phyloP scores from a whole-genome alignment of 2,797 vertebrate species.

The Orestias chungarensis region DNA sequence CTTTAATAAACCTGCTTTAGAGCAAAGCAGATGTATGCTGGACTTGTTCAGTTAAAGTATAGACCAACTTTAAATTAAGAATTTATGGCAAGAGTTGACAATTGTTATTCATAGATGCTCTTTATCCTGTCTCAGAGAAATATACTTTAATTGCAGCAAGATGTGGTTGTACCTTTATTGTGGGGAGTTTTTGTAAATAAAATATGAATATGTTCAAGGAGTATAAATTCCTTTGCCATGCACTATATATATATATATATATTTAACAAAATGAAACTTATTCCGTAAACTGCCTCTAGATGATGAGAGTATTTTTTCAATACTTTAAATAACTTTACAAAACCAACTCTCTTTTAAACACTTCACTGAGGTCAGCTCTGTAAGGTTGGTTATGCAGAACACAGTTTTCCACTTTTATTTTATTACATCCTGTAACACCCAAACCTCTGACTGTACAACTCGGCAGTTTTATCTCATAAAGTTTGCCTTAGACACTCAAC shows the following conservation, averaged over 20 bases:
- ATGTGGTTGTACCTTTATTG: not conserved
- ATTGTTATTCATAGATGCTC: not conserved
- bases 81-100: not conserved
- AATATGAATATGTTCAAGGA: not conserved
- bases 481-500: slow-evolving; percentile 49
- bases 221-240: not conserved
- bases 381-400: slow-evolving; percentile 14
- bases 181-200: not conserved
- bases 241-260: not conserved
- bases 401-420: slow-evolving; percentile 42
- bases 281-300: no score
- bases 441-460: slow-evolving; percentile 42
- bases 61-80: not conserved
- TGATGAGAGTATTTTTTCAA: slow-evolving; percentile 1
- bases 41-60: not conserved
- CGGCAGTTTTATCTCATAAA: slow-evolving; percentile 59
- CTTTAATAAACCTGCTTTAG: not conserved
- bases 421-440: slow-evolving; percentile 45
- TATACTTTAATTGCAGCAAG: not conserved
- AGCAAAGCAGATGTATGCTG: not conserved
- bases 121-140: not conserved
- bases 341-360: slow-evolving; percentile 9
- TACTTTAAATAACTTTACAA: slow-evolving; percentile 9
- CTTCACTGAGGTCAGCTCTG: slow-evolving; percentile 36
- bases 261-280: slow-evolving; percentile 15